phyloP scores from a whole-genome alignment of 1,140 invertebrate species.

The Micrasema minimum region DNA sequence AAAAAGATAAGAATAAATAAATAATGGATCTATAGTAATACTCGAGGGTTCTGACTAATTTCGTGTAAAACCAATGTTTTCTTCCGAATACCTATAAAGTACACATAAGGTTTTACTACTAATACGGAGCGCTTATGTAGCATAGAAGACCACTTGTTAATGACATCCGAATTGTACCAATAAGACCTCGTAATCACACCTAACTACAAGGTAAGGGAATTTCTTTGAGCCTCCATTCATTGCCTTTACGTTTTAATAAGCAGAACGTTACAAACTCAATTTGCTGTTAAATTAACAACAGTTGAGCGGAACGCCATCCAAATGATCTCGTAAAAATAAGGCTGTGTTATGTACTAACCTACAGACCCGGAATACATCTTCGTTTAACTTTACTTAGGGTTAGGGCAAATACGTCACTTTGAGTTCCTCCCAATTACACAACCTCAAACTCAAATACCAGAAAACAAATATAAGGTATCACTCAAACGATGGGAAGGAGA shows the following conservation, averaged over 20 bases:
- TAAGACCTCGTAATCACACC: neutral
- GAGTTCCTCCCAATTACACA: no score
- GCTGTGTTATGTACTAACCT: constrained; percentile 9
- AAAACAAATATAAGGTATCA: no score
- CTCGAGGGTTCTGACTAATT: no score
- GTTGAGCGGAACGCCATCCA: constrained; percentile 30
- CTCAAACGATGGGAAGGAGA: no score
- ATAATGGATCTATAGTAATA: no score
- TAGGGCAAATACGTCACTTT: no score
- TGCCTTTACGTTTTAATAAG: constrained; percentile 20
- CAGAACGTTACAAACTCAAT: constrained; percentile 33
- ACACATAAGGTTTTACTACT: neutral
- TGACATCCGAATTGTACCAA: no score
- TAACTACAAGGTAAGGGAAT: neutral
- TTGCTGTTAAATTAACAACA: constrained; percentile 29
- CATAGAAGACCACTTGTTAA: no score
- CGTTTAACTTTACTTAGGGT: no score
- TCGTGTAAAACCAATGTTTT: neutral
- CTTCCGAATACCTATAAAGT: neutral
- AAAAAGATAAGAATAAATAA: no score
- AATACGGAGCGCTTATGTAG: constrained; percentile 18
- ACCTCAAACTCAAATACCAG: no score
- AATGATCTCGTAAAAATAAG: constrained; percentile 32
- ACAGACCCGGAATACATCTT: no score
- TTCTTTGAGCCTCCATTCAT: constrained; percentile 11